Evolutionary conservation across 64 coral and sea anemone genomes (phyloP).

Genomic region (Anthopleura sola): DNA sequence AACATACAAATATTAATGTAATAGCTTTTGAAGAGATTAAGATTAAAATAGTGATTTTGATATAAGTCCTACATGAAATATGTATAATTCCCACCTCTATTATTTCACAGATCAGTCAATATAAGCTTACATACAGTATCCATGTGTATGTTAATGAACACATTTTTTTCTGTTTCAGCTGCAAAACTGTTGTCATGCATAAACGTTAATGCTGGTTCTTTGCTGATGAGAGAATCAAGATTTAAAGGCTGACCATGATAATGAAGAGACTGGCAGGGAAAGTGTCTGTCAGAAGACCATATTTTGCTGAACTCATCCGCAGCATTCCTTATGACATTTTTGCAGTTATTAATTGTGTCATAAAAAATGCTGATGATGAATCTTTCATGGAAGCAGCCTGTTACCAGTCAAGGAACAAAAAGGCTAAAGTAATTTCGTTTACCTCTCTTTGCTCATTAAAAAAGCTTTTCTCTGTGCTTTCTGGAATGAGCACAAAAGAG

Average conservation of each 20-base stretch:
- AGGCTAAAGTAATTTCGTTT: constrained; percentile 50
- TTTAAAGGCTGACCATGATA: constrained; percentile 29
- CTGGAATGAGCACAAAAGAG: constrained; percentile 29
- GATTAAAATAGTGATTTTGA: too few species aligned
- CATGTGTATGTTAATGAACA: too few species aligned
- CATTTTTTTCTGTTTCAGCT: too few species aligned
- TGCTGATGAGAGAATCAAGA: constrained; percentile 21
- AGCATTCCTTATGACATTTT: constrained; percentile 31
- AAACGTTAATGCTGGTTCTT: constrained; percentile 25
- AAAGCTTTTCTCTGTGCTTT: constrained; percentile 31
- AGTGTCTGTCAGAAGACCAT: constrained; percentile 17
- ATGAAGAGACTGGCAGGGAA: constrained; percentile 33
- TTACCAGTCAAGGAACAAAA: too few species aligned
- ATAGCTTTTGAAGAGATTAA: too few species aligned
- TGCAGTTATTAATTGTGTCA: not conserved
- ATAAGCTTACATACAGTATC: too few species aligned
- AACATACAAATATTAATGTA: too few species aligned
- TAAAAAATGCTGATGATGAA: constrained; percentile 14
- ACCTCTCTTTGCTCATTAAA: constrained; percentile 25
- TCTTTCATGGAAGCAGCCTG: constrained; percentile 17
- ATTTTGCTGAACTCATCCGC: not conserved
- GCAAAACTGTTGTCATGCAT: not conserved
- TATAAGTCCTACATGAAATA: too few species aligned
- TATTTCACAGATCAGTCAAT: too few species aligned
- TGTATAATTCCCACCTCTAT: too few species aligned